Conservation (phyloP, 2,113 vertebrate genomes). For the Collichthys lucidus region DNA sequence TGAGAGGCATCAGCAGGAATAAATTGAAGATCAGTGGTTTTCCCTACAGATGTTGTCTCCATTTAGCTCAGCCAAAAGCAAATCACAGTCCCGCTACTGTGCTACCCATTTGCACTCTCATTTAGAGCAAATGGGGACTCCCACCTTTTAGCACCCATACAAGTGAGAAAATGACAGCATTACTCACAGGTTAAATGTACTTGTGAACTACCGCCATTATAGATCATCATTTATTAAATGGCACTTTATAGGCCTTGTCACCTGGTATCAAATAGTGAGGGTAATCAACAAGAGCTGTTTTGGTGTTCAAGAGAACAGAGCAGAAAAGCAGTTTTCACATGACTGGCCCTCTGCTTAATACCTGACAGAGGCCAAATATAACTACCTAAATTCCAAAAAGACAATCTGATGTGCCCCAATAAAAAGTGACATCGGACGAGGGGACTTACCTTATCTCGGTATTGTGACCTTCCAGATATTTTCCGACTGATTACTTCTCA, state of each 20-base stretch:
- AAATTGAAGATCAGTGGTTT: constrained; percentile 62
- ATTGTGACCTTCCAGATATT: constrained; percentile 53
- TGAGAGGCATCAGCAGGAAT: constrained; percentile 34
- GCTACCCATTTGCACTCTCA: constrained; percentile 39
- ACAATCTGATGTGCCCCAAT: neutral
- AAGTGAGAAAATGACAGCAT: constrained; percentile 51
- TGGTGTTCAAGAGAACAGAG: neutral
- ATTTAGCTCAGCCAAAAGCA: constrained; percentile 48
- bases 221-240: constrained; percentile 62
- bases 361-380: constrained; percentile 12
- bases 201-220: constrained; percentile 48
- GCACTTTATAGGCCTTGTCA: constrained; percentile 8
- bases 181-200: constrained; percentile 44
- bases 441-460: constrained; percentile 4
- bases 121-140: constrained; percentile 30
- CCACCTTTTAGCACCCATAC: constrained; percentile 34
- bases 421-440: constrained; percentile 17
- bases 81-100: constrained; percentile 26
- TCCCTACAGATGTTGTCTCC: constrained; percentile 38
- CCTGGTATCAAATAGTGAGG: constrained; percentile 8
- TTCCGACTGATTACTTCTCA: constrained; percentile 57
- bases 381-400: constrained; percentile 1
- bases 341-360: constrained; percentile 7
- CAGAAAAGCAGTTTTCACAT: constrained; percentile 18
- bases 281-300: constrained; percentile 20